phyloP scores from a whole-genome alignment of 2,888 invertebrate species.

The Apodemia duryi region DNA sequence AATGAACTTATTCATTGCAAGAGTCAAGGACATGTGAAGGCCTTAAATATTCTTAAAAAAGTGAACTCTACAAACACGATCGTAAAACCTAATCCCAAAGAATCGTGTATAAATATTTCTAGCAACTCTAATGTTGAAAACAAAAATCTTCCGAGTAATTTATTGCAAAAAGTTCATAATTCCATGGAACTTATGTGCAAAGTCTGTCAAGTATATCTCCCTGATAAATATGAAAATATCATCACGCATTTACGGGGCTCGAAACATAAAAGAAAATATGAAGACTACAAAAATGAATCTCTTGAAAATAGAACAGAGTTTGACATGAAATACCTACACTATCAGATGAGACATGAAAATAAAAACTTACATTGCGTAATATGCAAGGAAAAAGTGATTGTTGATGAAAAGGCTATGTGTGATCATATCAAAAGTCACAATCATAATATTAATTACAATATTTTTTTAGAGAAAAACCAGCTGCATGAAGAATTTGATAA shows the following conservation, averaged over 20 bases:
- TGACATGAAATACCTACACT: neutral
- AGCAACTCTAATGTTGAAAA: too few relatives aligned
- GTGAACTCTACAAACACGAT: neutral
- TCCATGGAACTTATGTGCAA: slow-evolving; percentile 15
- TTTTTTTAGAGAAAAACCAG: neutral
- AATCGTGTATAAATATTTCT: neutral
- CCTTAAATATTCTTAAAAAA: neutral
- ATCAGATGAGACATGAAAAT: neutral
- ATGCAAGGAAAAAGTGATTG: neutral
- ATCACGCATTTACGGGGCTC: slow-evolving; percentile 16
- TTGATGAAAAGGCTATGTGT: neutral
- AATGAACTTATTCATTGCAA: slow-evolving; percentile 14
- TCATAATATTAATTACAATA: neutral
- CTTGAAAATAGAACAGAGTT: neutral
- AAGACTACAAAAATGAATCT: neutral
- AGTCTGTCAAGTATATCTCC: slow-evolving; percentile 14
- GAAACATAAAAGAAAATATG: slow-evolving; percentile 13
- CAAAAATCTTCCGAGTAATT: neutral
- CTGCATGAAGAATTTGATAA: neutral
- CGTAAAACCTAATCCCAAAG: neutral
- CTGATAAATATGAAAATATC: slow-evolving; percentile 12
- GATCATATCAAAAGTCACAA: slow-evolving; percentile 1
- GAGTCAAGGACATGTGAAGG: slow-evolving; percentile 2
- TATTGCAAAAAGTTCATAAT: neutral
- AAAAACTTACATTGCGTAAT: neutral